Percentiles rank a stretch among this genome's conserved stretches.
Conservation (phyloP, 2,113 vertebrate genomes). For the Epinephelus moara region DNA sequence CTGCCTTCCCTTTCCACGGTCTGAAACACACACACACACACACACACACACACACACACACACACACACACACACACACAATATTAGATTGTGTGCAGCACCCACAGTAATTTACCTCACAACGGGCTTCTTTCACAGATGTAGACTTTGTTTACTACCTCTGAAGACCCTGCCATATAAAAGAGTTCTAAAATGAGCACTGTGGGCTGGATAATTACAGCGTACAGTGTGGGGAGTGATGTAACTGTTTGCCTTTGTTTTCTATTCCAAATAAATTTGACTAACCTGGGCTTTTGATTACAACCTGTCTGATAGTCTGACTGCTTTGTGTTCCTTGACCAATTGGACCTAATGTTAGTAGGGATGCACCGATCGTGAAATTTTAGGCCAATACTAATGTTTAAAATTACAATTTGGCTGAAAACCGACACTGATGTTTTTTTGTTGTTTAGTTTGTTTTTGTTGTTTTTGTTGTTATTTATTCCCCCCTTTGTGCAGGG, state of each 20-base stretch:
- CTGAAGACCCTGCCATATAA: not conserved
- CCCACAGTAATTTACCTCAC: not conserved
- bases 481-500: no score
- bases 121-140: not conserved
- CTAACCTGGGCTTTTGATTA: not conserved
- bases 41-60: constrained; percentile 22
- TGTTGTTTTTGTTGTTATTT: no score
- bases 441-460: no score
- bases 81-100: constrained; percentile 4
- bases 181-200: not conserved
- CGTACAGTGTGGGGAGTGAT: not conserved
- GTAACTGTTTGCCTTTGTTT: not conserved
- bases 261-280: not conserved
- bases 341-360: no score
- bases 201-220: not conserved
- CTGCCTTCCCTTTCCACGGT: constrained; percentile 94
- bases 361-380: no score
- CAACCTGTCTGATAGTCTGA: not conserved
- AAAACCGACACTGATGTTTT: no score
- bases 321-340: not conserved
- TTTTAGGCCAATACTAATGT: no score
- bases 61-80: constrained; percentile 31
- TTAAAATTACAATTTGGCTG: no score
- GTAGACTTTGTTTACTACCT: constrained; percentile 1
- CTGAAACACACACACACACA: constrained; percentile 79